phyloP scores from a whole-genome alignment of 2,113 vertebrate species.

The Monarcha castaneiventris region DNA sequence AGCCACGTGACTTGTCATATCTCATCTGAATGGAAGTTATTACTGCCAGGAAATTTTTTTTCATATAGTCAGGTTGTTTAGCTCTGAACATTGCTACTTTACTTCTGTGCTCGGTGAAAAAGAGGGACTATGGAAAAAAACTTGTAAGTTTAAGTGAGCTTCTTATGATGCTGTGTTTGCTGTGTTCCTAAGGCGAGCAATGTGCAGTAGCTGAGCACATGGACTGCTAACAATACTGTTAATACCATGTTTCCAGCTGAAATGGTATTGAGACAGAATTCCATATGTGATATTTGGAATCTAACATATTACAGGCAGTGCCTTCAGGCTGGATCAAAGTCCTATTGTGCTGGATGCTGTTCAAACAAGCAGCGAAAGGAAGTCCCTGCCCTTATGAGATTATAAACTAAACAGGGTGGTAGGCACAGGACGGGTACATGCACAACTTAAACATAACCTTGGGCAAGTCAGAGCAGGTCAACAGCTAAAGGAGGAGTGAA shows the following conservation, averaged over 20 bases:
- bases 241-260: not conserved
- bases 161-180: not conserved
- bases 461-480: not conserved
- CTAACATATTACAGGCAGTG: not conserved
- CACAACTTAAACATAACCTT: constrained; percentile 20
- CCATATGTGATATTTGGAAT: not conserved
- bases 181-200: not conserved
- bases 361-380: constrained; percentile 48
- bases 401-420: constrained; percentile 4
- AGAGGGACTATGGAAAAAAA: not conserved
- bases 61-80: not conserved
- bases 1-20: not conserved
- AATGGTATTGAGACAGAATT: not conserved
- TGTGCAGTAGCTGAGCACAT: fast-evolving
- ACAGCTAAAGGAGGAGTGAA: not conserved
- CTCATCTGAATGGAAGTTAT: not conserved
- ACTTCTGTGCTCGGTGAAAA: not conserved
- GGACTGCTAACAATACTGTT: not conserved
- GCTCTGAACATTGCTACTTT: not conserved
- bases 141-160: not conserved
- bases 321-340: constrained; percentile 26
- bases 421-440: not conserved
- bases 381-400: not conserved
- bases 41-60: not conserved
- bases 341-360: constrained; percentile 12